phyloP scores from a whole-genome alignment of 2,888 invertebrate genomes.

The Caenorhabditis sinica region DNA sequence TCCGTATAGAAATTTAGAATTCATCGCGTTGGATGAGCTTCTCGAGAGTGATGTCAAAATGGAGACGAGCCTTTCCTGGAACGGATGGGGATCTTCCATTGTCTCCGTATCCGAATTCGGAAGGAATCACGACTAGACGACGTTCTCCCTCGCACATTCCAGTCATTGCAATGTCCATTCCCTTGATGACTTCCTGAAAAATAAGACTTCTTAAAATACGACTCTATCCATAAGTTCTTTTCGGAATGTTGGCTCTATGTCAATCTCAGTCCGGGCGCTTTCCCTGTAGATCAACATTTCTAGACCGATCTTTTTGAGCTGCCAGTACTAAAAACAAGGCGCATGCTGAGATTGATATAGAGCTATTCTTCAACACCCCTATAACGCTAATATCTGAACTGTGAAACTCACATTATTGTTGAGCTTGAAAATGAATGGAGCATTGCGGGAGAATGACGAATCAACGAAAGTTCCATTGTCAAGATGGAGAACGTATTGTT shows the following conservation, averaged over 20 bases:
- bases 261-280: no score
- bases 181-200: slow-evolving; percentile 81
- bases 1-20: slow-evolving; percentile 65
- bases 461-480: slow-evolving; percentile 83
- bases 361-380: no score
- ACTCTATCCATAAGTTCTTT: no score
- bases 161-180: slow-evolving; percentile 82
- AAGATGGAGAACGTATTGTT: slow-evolving; percentile 81
- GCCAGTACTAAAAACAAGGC: no score
- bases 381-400: neutral
- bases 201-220: no score
- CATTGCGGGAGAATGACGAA: slow-evolving; percentile 81
- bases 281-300: no score
- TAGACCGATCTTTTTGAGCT: no score
- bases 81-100: slow-evolving; percentile 82
- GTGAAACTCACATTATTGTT: slow-evolving; percentile 69
- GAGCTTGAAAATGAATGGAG: slow-evolving; percentile 82
- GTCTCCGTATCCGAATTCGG: slow-evolving; percentile 81
- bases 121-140: slow-evolving; percentile 82
- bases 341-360: no score
- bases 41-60: slow-evolving; percentile 83
- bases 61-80: slow-evolving; percentile 82
- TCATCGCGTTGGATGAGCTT: slow-evolving; percentile 82
- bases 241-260: no score
- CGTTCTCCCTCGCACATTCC: slow-evolving; percentile 83